A percentile compares a stretch with the other conserved stretches of the same genome.
phyloP scores from a whole-genome alignment of 1,140 invertebrate species.

The Bicyclus anynana region DNA sequence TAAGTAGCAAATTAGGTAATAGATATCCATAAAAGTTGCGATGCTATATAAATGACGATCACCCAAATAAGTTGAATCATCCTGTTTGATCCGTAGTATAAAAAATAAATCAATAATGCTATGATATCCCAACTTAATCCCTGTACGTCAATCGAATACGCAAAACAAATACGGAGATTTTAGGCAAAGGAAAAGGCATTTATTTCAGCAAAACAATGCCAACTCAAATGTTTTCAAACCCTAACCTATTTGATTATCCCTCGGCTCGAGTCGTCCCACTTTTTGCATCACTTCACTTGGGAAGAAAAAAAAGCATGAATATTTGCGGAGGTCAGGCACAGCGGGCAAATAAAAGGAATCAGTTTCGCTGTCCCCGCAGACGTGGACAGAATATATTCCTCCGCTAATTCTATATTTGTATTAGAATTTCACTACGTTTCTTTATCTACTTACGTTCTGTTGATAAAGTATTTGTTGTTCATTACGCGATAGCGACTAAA shows the following conservation, averaged over 20 bases:
- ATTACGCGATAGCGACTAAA: too few species aligned
- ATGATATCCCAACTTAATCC: background rate
- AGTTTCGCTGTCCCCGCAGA: conserved; percentile 11
- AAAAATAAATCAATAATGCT: too few species aligned
- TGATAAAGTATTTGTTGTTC: too few species aligned
- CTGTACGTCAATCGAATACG: background rate
- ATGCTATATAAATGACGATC: too few species aligned
- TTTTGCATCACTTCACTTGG: conserved; percentile 17
- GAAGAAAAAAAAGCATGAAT: conserved; percentile 10
- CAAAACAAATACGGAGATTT: background rate
- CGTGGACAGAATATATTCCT: conserved; percentile 10
- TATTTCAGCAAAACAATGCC: background rate
- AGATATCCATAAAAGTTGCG: too few species aligned
- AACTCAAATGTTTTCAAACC: background rate
- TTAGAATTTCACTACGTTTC: conserved; percentile 1
- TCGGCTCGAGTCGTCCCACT: conserved; percentile 5
- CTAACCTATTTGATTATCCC: conserved; percentile 13
- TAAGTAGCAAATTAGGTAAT: too few species aligned
- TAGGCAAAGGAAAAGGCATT: too few species aligned
- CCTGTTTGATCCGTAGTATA: too few species aligned
- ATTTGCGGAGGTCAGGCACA: conserved; percentile 17
- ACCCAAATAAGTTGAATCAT: too few species aligned
- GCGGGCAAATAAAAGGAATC: conserved; percentile 17
- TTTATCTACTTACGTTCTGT: background rate
- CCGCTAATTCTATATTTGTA: conserved; percentile 13